Evolutionary conservation across 2,888 invertebrate species (phyloP), one percentile per base, ranked within the genome.

Genomic region (Orthonevra nobilis): DNA sequence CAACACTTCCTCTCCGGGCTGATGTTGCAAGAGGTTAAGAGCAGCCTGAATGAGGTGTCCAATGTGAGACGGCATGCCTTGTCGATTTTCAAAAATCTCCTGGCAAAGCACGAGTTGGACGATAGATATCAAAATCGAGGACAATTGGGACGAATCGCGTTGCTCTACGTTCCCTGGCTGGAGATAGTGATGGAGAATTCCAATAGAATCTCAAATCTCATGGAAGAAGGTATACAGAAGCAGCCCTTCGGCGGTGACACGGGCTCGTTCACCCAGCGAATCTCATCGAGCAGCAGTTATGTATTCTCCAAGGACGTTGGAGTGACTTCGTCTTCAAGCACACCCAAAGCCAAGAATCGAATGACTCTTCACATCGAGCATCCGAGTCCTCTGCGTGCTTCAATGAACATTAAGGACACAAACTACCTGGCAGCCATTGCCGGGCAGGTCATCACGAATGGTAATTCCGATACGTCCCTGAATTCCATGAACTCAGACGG

Each of bases 101-200:
- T 99, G 83, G 96, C 96, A 5, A 99, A 99, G 87, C 98, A 99
- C 87, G 95, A 97, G 85, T 91, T 96, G 85, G 98, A 99, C 88
- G 95, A 96, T 87, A 91, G 98, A 70, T 97, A 97, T 87, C 92
- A 94, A 83, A 92, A 92, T 83, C 92, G 94, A 86, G 93, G 94
- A 3, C 95, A 95, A 86, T 91, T 95, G 85, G 93, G 94, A 3
- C 91, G 98, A 50, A 95, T 99, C 56, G 95, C 97, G 0, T 91
- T 95, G 36, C 91, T 99, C 20, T 99, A 99, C 87, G 92, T 97
- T 60, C 98, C 98, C 0, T 95, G 97, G 93, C 90, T 99, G 81
- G 93, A 94, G 2, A 92, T 98, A 60, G 94, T 97, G 0, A 90
- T 96, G 86, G 98, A 98, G 83, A 96, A 96, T 89, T 91, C 96